A percentile compares a stretch with the other conserved stretches of the same genome.
Evolutionary conservation across 2,888 invertebrate species (phyloP).

Genomic region (Amiota minor): DNA sequence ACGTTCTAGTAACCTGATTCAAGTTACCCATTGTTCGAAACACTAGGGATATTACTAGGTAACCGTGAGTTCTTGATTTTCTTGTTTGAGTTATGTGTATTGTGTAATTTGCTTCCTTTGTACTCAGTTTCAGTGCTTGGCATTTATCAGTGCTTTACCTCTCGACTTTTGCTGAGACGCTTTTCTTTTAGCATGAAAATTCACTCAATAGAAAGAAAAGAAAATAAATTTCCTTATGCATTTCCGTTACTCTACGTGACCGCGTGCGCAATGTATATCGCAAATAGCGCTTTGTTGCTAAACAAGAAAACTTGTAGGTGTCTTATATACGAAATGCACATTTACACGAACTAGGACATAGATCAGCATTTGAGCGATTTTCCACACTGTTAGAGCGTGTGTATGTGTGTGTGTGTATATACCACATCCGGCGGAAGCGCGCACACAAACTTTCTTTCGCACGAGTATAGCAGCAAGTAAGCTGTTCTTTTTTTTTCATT

Average conservation of each 20-base stretch:
- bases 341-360: too few species aligned
- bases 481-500: slow-evolving; percentile 40
- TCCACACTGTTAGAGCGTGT: slow-evolving; percentile 8
- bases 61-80: not conserved
- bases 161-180: slow-evolving; percentile 22
- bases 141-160: not conserved
- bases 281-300: not conserved
- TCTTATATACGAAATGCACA: too few species aligned
- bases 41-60: slow-evolving; percentile 50
- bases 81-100: not conserved
- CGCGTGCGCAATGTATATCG: not conserved
- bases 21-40: slow-evolving; percentile 55
- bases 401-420: slow-evolving; percentile 34
- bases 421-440: slow-evolving; percentile 62
- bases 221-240: slow-evolving; percentile 57
- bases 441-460: slow-evolving; percentile 29
- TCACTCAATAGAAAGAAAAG: slow-evolving; percentile 53
- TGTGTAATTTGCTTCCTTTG: slow-evolving; percentile 54
- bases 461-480: slow-evolving; percentile 57
- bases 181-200: slow-evolving; percentile 32
- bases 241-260: slow-evolving; percentile 48
- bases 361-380: slow-evolving; percentile 12
- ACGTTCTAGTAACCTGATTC: slow-evolving; percentile 39
- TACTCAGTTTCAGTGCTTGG: slow-evolving; percentile 1
- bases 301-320: not conserved